These are phyloP conservation scores for Acleris emargana DNA, from an alignment of 2,888 invertebrate genomes.

Conservation along the genomic window DNA sequence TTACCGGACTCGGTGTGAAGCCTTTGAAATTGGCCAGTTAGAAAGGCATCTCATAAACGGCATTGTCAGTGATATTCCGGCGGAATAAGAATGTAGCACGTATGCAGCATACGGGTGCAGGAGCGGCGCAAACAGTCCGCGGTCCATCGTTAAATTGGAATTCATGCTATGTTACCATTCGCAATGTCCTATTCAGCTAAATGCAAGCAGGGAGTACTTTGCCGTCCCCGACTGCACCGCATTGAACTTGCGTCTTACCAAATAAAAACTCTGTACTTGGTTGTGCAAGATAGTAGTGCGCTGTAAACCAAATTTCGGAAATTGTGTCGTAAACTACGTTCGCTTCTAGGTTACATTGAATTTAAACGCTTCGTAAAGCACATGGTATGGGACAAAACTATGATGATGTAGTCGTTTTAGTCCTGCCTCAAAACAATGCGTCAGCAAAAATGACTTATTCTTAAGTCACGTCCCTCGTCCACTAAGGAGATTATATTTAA, in stretches of 20 bases:
- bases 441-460: slow-evolving; percentile 68
- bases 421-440: slow-evolving; percentile 66
- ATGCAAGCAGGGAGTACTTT: slow-evolving; percentile 49
- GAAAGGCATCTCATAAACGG: slow-evolving; percentile 46
- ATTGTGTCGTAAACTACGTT: slow-evolving; percentile 4
- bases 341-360: no score
- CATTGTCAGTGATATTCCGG: slow-evolving; percentile 51
- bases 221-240: slow-evolving; percentile 47
- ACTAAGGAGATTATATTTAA: slow-evolving; percentile 64
- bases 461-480: slow-evolving; percentile 70
- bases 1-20: slow-evolving; percentile 49
- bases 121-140: slow-evolving; percentile 35
- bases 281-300: slow-evolving; percentile 14
- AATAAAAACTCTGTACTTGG: slow-evolving; percentile 28
- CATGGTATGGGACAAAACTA: neutral
- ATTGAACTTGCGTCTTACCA: slow-evolving; percentile 25
- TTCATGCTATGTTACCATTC: slow-evolving; percentile 60
- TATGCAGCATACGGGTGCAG: slow-evolving; percentile 38
- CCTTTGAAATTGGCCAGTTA: slow-evolving; percentile 54
- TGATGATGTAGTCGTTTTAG: slow-evolving; percentile 40
- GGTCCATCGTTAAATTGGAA: slow-evolving; percentile 60
- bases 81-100: slow-evolving; percentile 51
- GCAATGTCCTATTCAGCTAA: slow-evolving; percentile 59
- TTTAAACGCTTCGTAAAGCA: no score
- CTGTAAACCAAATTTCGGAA: slow-evolving; percentile 19